A percentile compares a stretch with the other conserved stretches of the same genome.
These are phyloP conservation scores for Cyrtorhinus lividipennis DNA, from an alignment of 1,140 invertebrate genomes.

Conservation along the genomic window DNA sequence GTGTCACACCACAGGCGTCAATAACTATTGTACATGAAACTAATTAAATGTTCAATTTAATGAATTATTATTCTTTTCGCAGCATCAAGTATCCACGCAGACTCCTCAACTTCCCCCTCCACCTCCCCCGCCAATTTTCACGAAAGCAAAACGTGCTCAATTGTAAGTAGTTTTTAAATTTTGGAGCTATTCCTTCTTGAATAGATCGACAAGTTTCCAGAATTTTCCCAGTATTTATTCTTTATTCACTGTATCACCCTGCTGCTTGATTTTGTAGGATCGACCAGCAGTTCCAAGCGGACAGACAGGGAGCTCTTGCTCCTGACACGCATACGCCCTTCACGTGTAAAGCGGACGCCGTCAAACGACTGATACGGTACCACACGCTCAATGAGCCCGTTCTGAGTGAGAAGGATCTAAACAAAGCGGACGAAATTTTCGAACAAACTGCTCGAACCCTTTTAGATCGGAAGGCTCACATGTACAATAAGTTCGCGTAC, in stretches of 20 bases:
- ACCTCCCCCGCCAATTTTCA: slow-evolving; percentile 18
- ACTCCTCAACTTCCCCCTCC: slow-evolving; percentile 25
- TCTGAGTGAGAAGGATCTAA: slow-evolving; percentile 45
- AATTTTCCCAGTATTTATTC: neutral
- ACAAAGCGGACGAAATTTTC: slow-evolving; percentile 62
- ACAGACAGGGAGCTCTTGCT: slow-evolving; percentile 59
- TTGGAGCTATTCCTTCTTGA: neutral
- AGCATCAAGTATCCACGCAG: slow-evolving; percentile 25
- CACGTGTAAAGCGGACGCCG: slow-evolving; percentile 54
- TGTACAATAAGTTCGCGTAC: slow-evolving; percentile 64
- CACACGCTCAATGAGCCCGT: slow-evolving; percentile 63
- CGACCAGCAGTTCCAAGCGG: slow-evolving; percentile 58
- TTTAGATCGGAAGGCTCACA: slow-evolving; percentile 53
- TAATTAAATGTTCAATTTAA: too few species aligned
- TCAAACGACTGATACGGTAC: slow-evolving; percentile 61
- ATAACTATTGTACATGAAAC: too few species aligned
- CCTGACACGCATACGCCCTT: slow-evolving; percentile 67
- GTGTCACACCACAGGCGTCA: too few species aligned
- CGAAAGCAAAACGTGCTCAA: slow-evolving; percentile 15
- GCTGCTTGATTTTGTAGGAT: slow-evolving; percentile 36
- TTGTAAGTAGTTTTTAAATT: slow-evolving; percentile 13
- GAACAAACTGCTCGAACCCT: slow-evolving; percentile 56
- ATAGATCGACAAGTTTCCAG: neutral
- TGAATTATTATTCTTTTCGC: too few species aligned
- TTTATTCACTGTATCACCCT: too few species aligned